Conservation (phyloP, 2,113 vertebrate species). For the human (Homo sapiens) region GRCh38 chr4:90364001-90364500, state of each 20-base stretch:
- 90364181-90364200: neutral
- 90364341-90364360: neutral
- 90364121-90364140: neutral
- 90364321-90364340: neutral
- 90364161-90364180: neutral
- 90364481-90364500: neutral
- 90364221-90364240: neutral
- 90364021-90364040: neutral
- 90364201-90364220: neutral
- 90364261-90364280: neutral
- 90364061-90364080: neutral
- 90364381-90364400: neutral
- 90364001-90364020: neutral
- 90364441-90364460: neutral
- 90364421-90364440: neutral
- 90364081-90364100: neutral
- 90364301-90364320: neutral
- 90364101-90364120: neutral
- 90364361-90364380: neutral
- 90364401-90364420: neutral
- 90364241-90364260: neutral
- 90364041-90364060: neutral
- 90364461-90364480: neutral
- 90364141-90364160: neutral
- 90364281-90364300: neutral